These are phyloP conservation scores for Dendrolimus pini DNA, from an alignment of 2,888 invertebrate genomes.

Conservation along the genomic window DNA sequence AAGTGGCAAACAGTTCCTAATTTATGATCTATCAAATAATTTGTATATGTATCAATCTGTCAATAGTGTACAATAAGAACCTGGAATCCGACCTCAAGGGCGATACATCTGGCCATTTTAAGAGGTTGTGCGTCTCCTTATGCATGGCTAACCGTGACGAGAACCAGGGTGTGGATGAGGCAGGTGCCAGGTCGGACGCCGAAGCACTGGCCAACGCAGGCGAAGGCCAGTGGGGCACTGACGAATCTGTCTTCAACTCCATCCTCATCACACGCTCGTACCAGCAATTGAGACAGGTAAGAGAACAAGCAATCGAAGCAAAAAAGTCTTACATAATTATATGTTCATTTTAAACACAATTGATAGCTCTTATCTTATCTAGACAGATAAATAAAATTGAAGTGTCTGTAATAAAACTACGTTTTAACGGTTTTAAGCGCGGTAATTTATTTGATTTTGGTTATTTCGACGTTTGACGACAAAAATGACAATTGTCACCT, in stretches of 20 bases:
- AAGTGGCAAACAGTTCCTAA: no score
- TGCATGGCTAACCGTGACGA: constrained; percentile 94
- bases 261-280: constrained; percentile 92
- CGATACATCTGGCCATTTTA: constrained; percentile 97
- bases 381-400: no score
- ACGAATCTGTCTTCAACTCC: constrained; percentile 91
- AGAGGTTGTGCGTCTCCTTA: constrained; percentile 91
- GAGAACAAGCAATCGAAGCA: not conserved
- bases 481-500: no score
- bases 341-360: no score
- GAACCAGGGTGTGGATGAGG: constrained; percentile 89
- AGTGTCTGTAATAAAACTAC: no score
- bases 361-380: no score
- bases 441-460: no score
- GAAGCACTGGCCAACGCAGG: constrained; percentile 86
- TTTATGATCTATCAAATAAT: no score
- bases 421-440: no score
- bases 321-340: no score
- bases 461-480: no score
- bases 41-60: constrained; percentile 1
- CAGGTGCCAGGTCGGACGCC: constrained; percentile 88
- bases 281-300: constrained; percentile 86
- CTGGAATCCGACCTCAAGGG: constrained; percentile 92
- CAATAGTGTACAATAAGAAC: constrained; percentile 86
- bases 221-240: constrained; percentile 92